phyloP scores from a whole-genome alignment of 2,797 vertebrate species.

The Pangasius krempfi region DNA sequence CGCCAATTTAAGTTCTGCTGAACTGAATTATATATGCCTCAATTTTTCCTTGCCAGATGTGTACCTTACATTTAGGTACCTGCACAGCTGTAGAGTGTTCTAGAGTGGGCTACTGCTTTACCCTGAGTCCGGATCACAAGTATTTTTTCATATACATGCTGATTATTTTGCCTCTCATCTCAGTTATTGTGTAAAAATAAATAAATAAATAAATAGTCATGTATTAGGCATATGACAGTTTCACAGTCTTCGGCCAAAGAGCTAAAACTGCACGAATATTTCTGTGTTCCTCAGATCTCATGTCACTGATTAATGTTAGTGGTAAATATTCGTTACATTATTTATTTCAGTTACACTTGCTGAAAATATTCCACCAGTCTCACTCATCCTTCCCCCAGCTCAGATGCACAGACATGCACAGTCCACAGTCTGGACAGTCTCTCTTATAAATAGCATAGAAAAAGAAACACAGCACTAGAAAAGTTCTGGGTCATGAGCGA shows the following conservation, averaged over 20 bases:
- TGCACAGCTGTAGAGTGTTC: constrained; percentile 10
- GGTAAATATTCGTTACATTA: not conserved
- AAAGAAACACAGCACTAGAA: not conserved
- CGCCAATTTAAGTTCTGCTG: constrained; percentile 8
- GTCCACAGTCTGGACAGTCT: not conserved
- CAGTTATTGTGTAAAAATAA: not conserved
- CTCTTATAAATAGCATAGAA: constrained; percentile 19
- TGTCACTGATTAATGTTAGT: not conserved
- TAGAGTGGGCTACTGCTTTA: not conserved
- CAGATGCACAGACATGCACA: not conserved
- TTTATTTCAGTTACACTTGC: not conserved
- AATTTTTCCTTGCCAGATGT: not conserved
- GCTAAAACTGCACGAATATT: constrained; percentile 1
- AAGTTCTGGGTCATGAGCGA: constrained; percentile 54
- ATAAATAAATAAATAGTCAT: not conserved
- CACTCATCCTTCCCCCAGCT: not conserved
- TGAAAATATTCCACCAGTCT: constrained; percentile 1
- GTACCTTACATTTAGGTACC: not conserved
- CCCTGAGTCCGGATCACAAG: not conserved
- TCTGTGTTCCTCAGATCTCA: not conserved
- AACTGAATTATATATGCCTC: not conserved
- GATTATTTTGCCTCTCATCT: not conserved
- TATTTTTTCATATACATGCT: not conserved
- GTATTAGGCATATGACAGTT: not conserved
- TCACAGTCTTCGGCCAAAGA: constrained; percentile 26